These are phyloP conservation scores for Limnothrissa miodon DNA, from an alignment of 2,113 vertebrate genomes.

Conservation along the genomic window DNA sequence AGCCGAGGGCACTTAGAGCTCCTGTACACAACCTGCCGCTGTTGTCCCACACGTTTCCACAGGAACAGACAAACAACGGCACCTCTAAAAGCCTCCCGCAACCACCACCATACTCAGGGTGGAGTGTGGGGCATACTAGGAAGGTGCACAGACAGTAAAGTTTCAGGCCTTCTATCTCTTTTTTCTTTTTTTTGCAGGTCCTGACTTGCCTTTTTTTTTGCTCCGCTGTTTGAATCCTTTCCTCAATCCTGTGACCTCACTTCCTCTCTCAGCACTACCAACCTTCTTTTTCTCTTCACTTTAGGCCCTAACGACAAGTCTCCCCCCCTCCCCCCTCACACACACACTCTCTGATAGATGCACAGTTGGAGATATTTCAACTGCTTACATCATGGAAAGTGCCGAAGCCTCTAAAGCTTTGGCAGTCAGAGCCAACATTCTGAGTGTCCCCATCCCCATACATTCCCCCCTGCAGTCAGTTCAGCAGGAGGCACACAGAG, in stretches of 20 bases:
- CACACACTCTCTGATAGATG: neutral
- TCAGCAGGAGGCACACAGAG: neutral
- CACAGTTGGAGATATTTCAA: neutral
- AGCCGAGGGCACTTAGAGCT: neutral
- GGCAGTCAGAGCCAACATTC: neutral
- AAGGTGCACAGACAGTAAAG: neutral
- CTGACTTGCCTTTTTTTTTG: neutral
- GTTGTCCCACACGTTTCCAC: neutral
- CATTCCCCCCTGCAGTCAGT: neutral
- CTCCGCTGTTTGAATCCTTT: neutral
- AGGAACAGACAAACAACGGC: neutral
- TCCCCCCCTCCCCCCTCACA: neutral
- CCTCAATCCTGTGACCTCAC: neutral
- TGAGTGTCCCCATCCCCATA: neutral
- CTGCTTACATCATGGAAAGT: neutral
- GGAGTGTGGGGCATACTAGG: neutral
- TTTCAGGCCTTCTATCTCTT: neutral
- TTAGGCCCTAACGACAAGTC: neutral
- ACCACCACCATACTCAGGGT: neutral
- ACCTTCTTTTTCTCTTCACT: neutral
- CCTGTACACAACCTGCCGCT: slow-evolving; percentile 2
- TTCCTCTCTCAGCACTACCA: neutral
- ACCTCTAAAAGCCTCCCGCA: neutral
- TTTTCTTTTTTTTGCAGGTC: neutral
- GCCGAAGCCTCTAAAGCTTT: neutral